Conservation (phyloP, 2,113 vertebrate genomes). For the Bucco capensis region DNA sequence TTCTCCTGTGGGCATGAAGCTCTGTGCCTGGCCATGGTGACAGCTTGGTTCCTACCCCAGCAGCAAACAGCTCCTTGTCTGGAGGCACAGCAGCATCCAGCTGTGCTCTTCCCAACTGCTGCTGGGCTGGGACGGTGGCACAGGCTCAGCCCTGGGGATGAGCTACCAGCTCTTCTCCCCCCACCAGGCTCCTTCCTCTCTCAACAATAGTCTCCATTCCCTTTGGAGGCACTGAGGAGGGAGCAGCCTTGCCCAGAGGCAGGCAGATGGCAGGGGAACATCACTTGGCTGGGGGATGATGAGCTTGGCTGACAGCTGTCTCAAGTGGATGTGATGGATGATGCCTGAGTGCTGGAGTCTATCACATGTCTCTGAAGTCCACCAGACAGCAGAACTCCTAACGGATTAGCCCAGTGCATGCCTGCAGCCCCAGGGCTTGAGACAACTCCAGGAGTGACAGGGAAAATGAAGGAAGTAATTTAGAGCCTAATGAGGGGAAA, state of each 20-base stretch:
- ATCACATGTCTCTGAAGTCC: background rate
- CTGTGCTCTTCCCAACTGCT: background rate
- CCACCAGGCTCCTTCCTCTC: background rate
- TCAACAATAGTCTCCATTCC: background rate
- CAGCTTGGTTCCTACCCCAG: background rate
- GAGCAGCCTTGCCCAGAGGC: background rate
- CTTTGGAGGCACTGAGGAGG: background rate
- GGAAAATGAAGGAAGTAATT: slow-evolving; percentile 30
- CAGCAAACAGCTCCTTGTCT: background rate
- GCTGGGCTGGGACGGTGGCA: background rate
- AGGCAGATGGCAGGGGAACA: background rate
- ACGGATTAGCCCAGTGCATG: background rate
- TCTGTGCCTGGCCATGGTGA: rapidly evolving
- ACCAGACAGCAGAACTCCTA: background rate
- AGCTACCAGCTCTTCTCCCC: background rate
- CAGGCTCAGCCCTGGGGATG: background rate
- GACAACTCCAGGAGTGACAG: background rate
- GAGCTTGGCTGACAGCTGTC: slow-evolving; percentile 12
- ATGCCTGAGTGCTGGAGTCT: background rate
- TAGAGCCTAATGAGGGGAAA: background rate
- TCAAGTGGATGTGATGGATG: background rate
- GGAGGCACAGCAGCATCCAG: background rate
- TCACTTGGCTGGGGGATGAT: background rate
- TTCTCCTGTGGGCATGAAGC: background rate
- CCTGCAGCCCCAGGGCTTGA: background rate